Conservation (phyloP, 2,113 vertebrate genomes). For the Procavia capensis region DNA sequence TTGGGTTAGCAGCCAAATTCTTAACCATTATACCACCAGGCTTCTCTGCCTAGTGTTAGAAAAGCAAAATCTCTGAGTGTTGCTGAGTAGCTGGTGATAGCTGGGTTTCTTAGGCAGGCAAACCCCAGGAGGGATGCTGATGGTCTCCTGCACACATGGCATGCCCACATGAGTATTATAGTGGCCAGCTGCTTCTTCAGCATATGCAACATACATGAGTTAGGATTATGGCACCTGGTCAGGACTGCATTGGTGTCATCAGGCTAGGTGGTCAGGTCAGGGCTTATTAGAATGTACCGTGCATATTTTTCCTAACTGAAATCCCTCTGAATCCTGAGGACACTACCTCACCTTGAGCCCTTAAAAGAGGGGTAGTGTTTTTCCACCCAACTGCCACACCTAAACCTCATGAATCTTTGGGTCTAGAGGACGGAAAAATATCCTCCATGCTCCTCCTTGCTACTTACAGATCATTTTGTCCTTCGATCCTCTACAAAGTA, state of each 20-base stretch:
- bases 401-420: not conserved
- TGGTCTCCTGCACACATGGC: not conserved
- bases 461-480: not conserved
- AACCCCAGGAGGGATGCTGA: not conserved
- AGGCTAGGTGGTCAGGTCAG: not conserved
- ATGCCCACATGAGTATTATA: not conserved
- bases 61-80: not conserved
- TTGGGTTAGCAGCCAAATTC: no score
- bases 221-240: not conserved
- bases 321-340: not conserved
- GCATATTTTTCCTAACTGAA: not conserved
- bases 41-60: no score
- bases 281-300: not conserved
- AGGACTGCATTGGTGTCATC: not conserved
- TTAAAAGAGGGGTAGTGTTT: not conserved
- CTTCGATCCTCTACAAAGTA: not conserved
- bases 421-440: not conserved
- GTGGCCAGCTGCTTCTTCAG: not conserved
- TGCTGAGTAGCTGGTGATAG: not conserved
- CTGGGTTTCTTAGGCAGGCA: not conserved
- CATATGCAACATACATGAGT: not conserved
- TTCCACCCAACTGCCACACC: not conserved
- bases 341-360: not conserved
- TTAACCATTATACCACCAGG: no score
- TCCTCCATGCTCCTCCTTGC: not conserved